Evolutionary conservation across 2,888 invertebrate genomes (phyloP).

Genomic region (Leucoma salicis): DNA sequence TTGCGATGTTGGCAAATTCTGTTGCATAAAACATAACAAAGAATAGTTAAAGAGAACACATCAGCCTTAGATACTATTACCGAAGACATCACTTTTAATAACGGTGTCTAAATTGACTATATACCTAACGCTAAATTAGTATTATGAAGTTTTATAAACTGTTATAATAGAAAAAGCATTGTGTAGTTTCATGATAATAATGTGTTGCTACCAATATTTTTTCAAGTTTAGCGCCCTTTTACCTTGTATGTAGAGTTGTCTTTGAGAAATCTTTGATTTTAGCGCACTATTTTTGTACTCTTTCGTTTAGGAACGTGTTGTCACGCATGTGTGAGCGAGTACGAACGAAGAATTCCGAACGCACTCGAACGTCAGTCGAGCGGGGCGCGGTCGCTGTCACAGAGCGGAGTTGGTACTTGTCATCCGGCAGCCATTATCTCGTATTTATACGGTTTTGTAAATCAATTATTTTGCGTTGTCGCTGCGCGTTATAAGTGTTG

Average conservation of each 20-base stretch:
- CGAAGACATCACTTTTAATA: too few relatives aligned
- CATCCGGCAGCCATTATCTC: constrained; percentile 84
- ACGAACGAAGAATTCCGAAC: constrained; percentile 73
- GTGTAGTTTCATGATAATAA: too few relatives aligned
- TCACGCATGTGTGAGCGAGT: constrained; percentile 79
- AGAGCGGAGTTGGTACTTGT: constrained; percentile 81
- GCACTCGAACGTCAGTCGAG: constrained; percentile 80
- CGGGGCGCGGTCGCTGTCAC: constrained; percentile 84
- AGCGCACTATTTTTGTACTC: constrained; percentile 54
- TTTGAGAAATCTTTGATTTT: constrained; percentile 43
- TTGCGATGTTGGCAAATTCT: too few relatives aligned
- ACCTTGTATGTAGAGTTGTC: constrained; percentile 33
- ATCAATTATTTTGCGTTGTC: constrained; percentile 72
- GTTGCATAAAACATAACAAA: too few relatives aligned
- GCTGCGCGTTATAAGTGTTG: constrained; percentile 62
- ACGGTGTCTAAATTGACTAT: too few relatives aligned
- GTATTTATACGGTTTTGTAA: constrained; percentile 79
- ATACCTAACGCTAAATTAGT: too few relatives aligned
- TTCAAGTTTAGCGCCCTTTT: constrained; percentile 25
- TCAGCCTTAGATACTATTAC: too few relatives aligned
- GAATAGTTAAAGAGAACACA: too few relatives aligned
- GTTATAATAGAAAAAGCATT: too few relatives aligned
- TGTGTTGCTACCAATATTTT: too few relatives aligned
- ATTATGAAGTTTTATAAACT: too few relatives aligned
- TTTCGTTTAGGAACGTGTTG: constrained; percentile 58